Percentiles rank a stretch among this genome's conserved stretches.
phyloP scores from a whole-genome alignment of 2,113 vertebrate species.

The Nothobranchius furzeri region DNA sequence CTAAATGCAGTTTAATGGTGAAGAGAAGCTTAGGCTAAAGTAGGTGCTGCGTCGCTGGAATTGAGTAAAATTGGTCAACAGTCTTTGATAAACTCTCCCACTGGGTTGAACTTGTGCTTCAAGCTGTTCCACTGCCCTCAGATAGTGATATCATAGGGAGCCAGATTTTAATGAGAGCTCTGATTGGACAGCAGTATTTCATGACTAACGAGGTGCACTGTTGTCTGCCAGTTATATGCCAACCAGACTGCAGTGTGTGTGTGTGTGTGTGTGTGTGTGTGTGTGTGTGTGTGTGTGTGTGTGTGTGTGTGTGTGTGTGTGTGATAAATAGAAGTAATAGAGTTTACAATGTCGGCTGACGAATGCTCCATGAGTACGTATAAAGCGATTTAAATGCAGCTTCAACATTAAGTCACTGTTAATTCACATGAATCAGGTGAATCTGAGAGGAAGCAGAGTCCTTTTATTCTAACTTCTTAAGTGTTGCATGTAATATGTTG shows the following conservation, averaged over 20 bases:
- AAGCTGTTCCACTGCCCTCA: conserved; percentile 40
- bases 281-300: neutral
- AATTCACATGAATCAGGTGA: neutral
- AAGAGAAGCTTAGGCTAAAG: conserved; percentile 4
- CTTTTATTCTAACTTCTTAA: conserved; percentile 2
- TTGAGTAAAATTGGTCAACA: conserved; percentile 30
- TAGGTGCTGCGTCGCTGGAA: conserved; percentile 1
- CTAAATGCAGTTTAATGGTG: conserved; percentile 8
- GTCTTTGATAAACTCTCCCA: conserved; percentile 26
- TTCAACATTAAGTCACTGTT: neutral
- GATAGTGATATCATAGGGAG: conserved; percentile 49
- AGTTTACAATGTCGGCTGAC: conserved; percentile 13
- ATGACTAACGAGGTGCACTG: conserved; percentile 45
- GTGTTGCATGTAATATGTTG: conserved; percentile 29
- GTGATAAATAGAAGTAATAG: conserved; percentile 13
- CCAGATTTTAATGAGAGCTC: conserved; percentile 54
- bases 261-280: conserved; percentile 6
- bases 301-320: conserved; percentile 6
- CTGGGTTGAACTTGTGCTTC: conserved; percentile 26
- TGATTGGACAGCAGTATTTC: conserved; percentile 56
- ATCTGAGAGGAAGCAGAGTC: conserved; percentile 1
- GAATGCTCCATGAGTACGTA: conserved; percentile 17
- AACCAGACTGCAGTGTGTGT: conserved; percentile 9
- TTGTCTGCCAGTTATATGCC: conserved; percentile 43
- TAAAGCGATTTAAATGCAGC: conserved; percentile 26